Evolutionary conservation across 2,888 invertebrate genomes (phyloP).

Genomic region (Chymomyza procnemis): DNA sequence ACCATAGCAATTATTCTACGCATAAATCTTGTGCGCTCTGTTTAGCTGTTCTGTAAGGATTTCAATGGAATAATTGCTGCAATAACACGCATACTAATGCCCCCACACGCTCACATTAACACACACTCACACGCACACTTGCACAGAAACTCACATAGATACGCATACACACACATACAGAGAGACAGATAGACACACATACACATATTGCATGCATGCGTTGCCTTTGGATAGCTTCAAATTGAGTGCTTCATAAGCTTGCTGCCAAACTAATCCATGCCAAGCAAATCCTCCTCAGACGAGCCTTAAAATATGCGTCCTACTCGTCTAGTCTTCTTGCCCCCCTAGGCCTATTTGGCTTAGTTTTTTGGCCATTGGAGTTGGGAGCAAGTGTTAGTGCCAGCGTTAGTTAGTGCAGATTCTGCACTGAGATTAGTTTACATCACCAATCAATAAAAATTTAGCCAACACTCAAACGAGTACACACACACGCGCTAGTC

Average conservation of each 20-base stretch:
- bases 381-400: conserved; percentile 6
- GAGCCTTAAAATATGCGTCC: conserved; percentile 54
- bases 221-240: background rate
- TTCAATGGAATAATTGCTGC: conserved; percentile 32
- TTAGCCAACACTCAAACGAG: conserved; percentile 23
- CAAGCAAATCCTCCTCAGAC: background rate
- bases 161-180: too few species aligned
- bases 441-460: conserved; percentile 67
- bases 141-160: too few species aligned
- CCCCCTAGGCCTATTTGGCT: conserved; percentile 10
- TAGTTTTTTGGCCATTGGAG: background rate
- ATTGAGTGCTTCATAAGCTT: conserved; percentile 5
- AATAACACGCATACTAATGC: conserved; percentile 23
- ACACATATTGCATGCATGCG: background rate
- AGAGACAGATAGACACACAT: background rate
- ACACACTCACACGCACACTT: background rate
- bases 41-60: conserved; percentile 41
- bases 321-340: conserved; percentile 28
- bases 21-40: conserved; percentile 53
- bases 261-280: background rate
- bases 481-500: too few species aligned
- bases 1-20: conserved; percentile 59
- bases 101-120: background rate
- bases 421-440: conserved; percentile 51
- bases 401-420: conserved; percentile 48